Evolutionary conservation across 2,888 invertebrate species (phyloP).

Genomic region (Charanyca ferruginea): DNA sequence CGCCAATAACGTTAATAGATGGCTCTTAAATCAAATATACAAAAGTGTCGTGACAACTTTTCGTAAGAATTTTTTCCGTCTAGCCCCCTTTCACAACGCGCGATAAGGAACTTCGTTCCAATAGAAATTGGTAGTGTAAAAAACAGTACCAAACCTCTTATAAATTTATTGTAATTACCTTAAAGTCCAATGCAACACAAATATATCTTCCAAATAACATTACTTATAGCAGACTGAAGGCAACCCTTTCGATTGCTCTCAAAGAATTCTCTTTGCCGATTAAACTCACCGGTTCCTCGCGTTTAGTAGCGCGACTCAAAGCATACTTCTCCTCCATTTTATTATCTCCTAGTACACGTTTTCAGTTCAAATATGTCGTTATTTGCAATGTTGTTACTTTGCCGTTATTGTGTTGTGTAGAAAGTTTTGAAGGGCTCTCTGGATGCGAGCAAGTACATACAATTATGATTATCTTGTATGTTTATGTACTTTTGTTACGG

Average conservation of each 20-base stretch:
- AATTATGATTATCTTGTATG: slow-evolving; percentile 51
- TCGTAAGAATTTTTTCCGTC: too few species aligned
- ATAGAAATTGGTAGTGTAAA: too few species aligned
- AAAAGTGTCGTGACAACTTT: too few species aligned
- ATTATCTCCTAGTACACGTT: slow-evolving; percentile 57
- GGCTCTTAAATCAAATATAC: too few species aligned
- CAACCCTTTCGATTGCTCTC: slow-evolving; percentile 44
- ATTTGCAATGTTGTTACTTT: slow-evolving; percentile 58
- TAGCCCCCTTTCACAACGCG: too few species aligned
- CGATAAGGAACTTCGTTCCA: too few species aligned
- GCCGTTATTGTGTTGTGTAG: slow-evolving; percentile 47
- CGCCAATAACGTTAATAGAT: too few species aligned
- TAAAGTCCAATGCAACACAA: slow-evolving; percentile 19
- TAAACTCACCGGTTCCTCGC: slow-evolving; percentile 44
- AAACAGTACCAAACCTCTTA: too few species aligned
- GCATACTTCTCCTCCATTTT: slow-evolving; percentile 53
- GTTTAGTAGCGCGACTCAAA: slow-evolving; percentile 56
- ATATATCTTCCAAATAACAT: slow-evolving; percentile 18
- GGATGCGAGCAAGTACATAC: slow-evolving; percentile 30
- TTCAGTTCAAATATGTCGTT: slow-evolving; percentile 59
- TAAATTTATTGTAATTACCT: slow-evolving; percentile 19
- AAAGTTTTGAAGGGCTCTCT: slow-evolving; percentile 46
- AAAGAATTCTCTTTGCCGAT: slow-evolving; percentile 56
- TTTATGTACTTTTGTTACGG: slow-evolving; percentile 25
- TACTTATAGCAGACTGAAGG: slow-evolving; percentile 21